Base-by-base conservation (phyloP, 2,888 invertebrate genomes). In the Allygus modestus region DNA sequence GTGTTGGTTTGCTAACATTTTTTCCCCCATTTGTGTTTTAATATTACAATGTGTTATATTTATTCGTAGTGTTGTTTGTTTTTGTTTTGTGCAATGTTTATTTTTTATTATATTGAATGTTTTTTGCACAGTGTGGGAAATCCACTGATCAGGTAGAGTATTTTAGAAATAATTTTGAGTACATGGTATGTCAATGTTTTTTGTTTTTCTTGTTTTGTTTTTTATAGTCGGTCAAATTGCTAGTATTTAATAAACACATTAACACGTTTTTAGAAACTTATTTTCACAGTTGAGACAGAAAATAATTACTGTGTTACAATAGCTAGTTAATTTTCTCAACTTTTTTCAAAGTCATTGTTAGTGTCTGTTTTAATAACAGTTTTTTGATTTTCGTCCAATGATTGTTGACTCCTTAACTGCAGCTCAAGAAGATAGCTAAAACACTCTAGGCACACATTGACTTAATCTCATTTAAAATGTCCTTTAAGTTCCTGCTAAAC, bases 1-100 rank as follows among this genome's bases (percentile, higher is more conserved):
- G 77, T 77, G 37, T 54, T 61, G n/a, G 12, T 9, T 20, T 37
- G 46, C 79, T 61, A 61, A 61, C 61, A 61, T 61, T 61, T 17
- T 9, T 61, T 23, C 23, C 28, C n/a, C 11, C 61, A 9, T 61
- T 61, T 69, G 12, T 31, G 69, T 69, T 31, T 28, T 15, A n/a
- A 33, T 31, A n/a, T n/a, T n/a, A n/a, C n/a, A n/a, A n/a, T 69
- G 9, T 69, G 9, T 31, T 69, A 7, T 31, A 17, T 37, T 37
- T 37, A 20, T 33, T 69, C 31, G 15, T 69, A 33, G 28, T 23
- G 23, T 31, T 65, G 5, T 58, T 20, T 58, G 58, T 58, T 58
- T 12, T 4, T 65, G 26, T 26, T 65, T 4, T 28, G 31, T 31
- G 28, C 12, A 12, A 54, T 65, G 65, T 65, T n/a, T 28, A 11